These are phyloP conservation scores for Limnothrissa miodon DNA, from an alignment of 2,113 vertebrate species.

Conservation along the genomic window DNA sequence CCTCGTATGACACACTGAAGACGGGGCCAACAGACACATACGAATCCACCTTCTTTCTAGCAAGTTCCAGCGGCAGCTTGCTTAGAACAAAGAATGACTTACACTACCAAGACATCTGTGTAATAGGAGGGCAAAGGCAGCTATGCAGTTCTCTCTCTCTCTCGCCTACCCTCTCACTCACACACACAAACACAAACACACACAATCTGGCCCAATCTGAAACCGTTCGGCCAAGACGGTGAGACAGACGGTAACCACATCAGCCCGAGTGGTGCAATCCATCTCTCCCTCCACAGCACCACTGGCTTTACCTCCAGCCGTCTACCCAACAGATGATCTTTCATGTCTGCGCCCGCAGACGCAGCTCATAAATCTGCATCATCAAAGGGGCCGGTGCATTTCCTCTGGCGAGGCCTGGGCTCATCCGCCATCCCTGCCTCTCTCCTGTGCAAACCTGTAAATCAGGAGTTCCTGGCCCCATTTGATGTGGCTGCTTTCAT, in stretches of 20 bases:
- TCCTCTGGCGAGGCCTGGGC: background rate
- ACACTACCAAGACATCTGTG: background rate
- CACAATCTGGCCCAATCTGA: background rate
- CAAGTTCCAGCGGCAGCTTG: background rate
- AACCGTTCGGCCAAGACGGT: background rate
- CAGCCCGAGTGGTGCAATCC: conserved; percentile 9
- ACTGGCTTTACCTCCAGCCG: background rate
- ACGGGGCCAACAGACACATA: background rate
- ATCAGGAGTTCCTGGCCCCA: background rate
- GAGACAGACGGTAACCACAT: background rate
- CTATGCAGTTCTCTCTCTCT: no score
- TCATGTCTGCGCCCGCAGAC: background rate
- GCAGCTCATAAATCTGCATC: conserved; percentile 19
- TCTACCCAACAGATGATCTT: background rate
- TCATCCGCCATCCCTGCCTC: background rate
- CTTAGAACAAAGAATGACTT: background rate
- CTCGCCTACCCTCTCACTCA: background rate
- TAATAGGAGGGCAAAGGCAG: background rate
- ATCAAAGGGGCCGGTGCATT: background rate
- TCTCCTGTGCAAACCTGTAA: background rate
- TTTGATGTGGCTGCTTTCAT: background rate
- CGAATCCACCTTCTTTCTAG: background rate
- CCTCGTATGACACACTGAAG: background rate
- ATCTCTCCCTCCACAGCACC: background rate
- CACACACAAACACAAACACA: background rate